These are phyloP conservation scores for Elymnias hypermnestra DNA, from an alignment of 1,140 invertebrate species.

Conservation along the genomic window DNA sequence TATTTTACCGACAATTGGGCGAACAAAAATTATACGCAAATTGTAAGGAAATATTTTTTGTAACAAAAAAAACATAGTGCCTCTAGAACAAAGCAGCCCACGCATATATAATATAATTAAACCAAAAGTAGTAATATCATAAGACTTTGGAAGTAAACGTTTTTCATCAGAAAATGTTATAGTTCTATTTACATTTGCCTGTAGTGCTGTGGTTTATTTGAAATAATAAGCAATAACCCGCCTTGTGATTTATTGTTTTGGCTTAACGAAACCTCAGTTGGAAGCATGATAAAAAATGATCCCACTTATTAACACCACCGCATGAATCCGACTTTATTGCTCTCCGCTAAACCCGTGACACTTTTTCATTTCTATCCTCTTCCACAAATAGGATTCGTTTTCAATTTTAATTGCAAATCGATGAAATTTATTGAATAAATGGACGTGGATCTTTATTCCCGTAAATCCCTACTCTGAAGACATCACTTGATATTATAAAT, in stretches of 20 bases:
- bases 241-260: constrained; percentile 65
- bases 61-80: too few relatives aligned
- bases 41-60: too few relatives aligned
- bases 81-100: too few relatives aligned
- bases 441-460: neutral
- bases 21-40: too few relatives aligned
- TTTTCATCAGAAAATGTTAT: too few relatives aligned
- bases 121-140: too few relatives aligned
- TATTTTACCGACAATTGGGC: too few relatives aligned
- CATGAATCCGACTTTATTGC: constrained; percentile 48
- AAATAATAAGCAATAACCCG: constrained; percentile 64
- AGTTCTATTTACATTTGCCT: too few relatives aligned
- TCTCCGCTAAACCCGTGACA: constrained; percentile 32
- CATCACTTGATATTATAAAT: too few relatives aligned
- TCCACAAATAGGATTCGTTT: neutral
- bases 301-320: constrained; percentile 58
- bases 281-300: constrained; percentile 67
- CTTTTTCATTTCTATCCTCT: constrained; percentile 13
- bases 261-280: constrained; percentile 60
- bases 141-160: too few relatives aligned
- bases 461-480: too few relatives aligned
- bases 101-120: too few relatives aligned
- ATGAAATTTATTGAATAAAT: neutral
- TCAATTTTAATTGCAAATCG: constrained; percentile 8
- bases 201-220: constrained; percentile 33